Evolutionary conservation across 2,888 invertebrate species (phyloP).

Genomic region (Hylaea fasciaria): DNA sequence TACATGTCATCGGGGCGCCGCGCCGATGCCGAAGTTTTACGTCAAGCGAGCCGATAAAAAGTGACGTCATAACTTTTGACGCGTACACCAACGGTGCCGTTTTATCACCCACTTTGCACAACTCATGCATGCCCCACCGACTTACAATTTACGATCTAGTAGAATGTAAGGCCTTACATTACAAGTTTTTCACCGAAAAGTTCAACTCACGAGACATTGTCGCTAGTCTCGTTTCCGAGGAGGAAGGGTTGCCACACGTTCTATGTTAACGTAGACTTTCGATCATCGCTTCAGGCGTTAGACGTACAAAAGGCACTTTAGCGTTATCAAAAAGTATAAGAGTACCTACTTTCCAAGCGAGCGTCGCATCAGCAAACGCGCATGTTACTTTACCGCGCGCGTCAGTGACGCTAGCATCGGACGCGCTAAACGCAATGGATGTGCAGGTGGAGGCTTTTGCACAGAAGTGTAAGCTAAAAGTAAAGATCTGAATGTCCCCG

Average conservation of each 20-base stretch:
- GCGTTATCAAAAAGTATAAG: too few relatives aligned
- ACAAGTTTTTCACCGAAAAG: constrained; percentile 42
- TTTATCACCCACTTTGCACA: constrained; percentile 40
- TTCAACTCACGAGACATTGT: constrained; percentile 39
- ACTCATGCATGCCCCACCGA: constrained; percentile 35
- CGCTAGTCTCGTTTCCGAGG: constrained; percentile 21
- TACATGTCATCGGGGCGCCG: constrained; percentile 21
- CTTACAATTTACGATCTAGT: constrained; percentile 37
- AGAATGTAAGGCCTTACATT: constrained; percentile 38
- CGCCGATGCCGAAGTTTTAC: constrained; percentile 29
- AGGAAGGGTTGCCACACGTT: constrained; percentile 14
- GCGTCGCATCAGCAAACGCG: too few relatives aligned
- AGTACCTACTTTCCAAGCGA: too few relatives aligned
- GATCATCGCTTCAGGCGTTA: not conserved
- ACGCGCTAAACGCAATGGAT: too few relatives aligned
- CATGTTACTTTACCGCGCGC: too few relatives aligned
- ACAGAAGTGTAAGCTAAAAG: not conserved
- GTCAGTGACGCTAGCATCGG: too few relatives aligned
- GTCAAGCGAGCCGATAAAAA: constrained; percentile 23
- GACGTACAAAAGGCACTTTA: not conserved
- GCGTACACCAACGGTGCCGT: constrained; percentile 28
- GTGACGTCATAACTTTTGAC: constrained; percentile 33
- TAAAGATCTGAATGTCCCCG: not conserved
- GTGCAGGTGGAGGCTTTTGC: too few relatives aligned
- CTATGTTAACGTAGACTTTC: constrained; percentile 1